These are phyloP conservation scores for Okamejei kenojei DNA, from an alignment of 2,797 vertebrate species.

Conservation along the genomic window DNA sequence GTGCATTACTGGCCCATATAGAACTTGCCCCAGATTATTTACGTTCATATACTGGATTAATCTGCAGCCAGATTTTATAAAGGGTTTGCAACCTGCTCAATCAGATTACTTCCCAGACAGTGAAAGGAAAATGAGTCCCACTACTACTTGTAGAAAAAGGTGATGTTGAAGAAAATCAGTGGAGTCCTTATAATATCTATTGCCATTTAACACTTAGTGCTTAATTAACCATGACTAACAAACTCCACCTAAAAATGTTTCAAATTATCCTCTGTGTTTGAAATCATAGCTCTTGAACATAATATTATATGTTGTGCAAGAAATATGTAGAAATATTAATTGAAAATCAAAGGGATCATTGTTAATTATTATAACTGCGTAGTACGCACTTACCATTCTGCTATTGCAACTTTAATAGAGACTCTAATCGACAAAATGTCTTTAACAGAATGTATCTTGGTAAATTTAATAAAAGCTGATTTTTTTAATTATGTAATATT, in stretches of 20 bases:
- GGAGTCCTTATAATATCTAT: neutral
- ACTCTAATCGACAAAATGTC: neutral
- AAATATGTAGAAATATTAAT: neutral
- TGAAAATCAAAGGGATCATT: neutral
- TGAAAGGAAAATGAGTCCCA: neutral
- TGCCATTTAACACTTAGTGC: neutral
- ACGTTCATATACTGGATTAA: neutral
- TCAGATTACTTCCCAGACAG: neutral
- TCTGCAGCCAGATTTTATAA: neutral
- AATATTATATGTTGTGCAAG: neutral
- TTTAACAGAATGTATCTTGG: neutral
- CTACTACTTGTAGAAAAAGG: neutral
- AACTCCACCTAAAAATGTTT: neutral
- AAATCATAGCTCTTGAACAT: neutral
- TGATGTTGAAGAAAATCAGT: neutral
- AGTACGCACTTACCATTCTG: neutral
- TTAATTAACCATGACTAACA: neutral
- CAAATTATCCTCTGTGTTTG: neutral
- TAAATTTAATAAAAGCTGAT: neutral
- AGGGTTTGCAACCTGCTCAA: neutral
- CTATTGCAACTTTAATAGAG: neutral
- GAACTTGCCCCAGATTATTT: neutral
- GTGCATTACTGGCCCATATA: neutral
- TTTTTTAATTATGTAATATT: neutral
- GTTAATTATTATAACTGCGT: neutral